These are phyloP conservation scores for Myrmophylax atrothorax DNA, from an alignment of 2,113 vertebrate genomes.

Conservation along the genomic window DNA sequence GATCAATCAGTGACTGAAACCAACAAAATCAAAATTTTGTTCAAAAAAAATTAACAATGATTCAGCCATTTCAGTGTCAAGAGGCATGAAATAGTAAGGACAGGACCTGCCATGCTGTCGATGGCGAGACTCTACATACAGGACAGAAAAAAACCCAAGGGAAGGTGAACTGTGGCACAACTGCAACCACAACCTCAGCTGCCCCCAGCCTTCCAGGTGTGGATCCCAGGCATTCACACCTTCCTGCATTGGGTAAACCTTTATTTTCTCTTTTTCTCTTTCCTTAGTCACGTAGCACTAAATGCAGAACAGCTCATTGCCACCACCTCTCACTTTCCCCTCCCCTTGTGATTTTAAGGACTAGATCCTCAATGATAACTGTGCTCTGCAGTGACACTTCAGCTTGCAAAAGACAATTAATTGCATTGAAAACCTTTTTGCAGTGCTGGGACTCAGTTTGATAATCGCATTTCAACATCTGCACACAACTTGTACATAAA, in stretches of 20 bases:
- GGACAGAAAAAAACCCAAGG: not conserved
- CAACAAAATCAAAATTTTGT: constrained; percentile 67
- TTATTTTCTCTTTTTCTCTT: not conserved
- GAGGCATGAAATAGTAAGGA: constrained; percentile 65
- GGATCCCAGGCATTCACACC: not conserved
- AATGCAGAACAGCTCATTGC: not conserved
- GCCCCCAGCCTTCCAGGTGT: not conserved
- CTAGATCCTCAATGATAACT: not conserved
- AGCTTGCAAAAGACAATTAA: not conserved
- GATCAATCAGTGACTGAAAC: constrained; percentile 85
- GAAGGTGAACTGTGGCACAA: not conserved
- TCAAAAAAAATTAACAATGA: constrained; percentile 66
- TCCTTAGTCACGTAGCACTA: not conserved
- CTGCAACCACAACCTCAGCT: not conserved
- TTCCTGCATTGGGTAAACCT: not conserved
- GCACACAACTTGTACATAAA: not conserved
- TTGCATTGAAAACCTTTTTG: not conserved
- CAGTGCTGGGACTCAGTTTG: not conserved
- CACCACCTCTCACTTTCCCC: not conserved
- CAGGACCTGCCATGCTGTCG: constrained; percentile 55
- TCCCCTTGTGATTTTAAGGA: not conserved
- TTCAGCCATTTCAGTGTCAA: constrained; percentile 68
- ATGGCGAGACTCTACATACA: constrained; percentile 49
- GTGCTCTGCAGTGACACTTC: not conserved
- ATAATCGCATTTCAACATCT: not conserved